Conservation (phyloP, 2,113 vertebrate genomes). For the Condylura cristata region DNA sequence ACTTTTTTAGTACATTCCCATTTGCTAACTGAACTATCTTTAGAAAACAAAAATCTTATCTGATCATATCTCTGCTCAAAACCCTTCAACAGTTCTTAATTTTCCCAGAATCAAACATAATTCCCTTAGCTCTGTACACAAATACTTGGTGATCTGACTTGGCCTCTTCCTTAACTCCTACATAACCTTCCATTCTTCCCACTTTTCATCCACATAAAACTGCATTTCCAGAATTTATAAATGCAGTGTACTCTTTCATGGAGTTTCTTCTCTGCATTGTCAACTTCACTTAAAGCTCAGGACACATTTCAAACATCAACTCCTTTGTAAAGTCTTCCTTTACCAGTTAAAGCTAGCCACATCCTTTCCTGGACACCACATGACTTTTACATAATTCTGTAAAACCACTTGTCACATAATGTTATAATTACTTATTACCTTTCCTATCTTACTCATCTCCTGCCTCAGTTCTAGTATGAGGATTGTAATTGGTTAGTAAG, state of each 20-base stretch:
- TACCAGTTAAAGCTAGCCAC: neutral
- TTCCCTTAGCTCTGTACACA: neutral
- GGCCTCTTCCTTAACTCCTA: neutral
- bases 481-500: neutral
- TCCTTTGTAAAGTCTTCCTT: neutral
- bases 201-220: neutral
- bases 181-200: neutral
- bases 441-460: neutral
- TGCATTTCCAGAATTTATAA: neutral
- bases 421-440: neutral
- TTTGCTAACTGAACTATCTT: neutral
- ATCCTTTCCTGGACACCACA: neutral
- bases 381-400: neutral
- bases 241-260: neutral
- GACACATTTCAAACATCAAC: neutral
- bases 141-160: neutral
- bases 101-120: neutral
- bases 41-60: slow-evolving; percentile 13
- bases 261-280: neutral
- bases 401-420: neutral
- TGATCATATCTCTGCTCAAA: neutral
- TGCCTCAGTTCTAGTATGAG: neutral
- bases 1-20: neutral
- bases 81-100: neutral
- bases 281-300: neutral